These are phyloP conservation scores for Chaetoderma sp. DNA, from an alignment of 2,888 invertebrate species.

Conservation along the genomic window DNA sequence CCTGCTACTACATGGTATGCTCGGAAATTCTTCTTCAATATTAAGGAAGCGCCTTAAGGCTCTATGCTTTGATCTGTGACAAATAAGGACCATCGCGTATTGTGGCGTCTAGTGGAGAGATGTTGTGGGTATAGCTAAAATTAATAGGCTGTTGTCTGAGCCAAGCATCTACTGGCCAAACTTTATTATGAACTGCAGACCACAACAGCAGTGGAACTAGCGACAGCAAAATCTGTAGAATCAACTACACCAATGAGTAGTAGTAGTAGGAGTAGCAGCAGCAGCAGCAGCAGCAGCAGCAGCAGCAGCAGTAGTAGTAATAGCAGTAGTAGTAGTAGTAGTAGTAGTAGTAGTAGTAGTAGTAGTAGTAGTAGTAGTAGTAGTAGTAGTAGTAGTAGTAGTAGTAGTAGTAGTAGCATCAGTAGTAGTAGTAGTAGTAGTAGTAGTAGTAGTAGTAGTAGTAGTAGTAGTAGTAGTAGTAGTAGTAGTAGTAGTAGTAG, in stretches of 20 bases:
- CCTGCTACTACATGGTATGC: no score
- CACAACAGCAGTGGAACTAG: not conserved
- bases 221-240: not conserved
- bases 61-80: no score
- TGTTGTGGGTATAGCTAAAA: no score
- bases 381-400: slow-evolving; percentile 2
- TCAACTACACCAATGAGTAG: no score
- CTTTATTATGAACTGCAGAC: no score
- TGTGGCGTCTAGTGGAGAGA: no score
- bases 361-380: slow-evolving; percentile 1
- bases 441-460: slow-evolving; percentile 29
- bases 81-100: no score
- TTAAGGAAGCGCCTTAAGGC: no score
- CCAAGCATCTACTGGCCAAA: no score
- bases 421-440: not conserved
- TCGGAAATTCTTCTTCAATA: no score
- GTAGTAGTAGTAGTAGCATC: slow-evolving; percentile 1
- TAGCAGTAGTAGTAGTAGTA: not conserved
- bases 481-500: slow-evolving; percentile 25
- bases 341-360: not conserved
- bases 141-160: no score
- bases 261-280: no score
- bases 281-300: not conserved
- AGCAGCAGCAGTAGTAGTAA: not conserved
- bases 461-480: slow-evolving; percentile 29